These are phyloP conservation scores for Megastigmus dorsalis DNA, from an alignment of 2,888 invertebrate genomes.

Conservation along the genomic window DNA sequence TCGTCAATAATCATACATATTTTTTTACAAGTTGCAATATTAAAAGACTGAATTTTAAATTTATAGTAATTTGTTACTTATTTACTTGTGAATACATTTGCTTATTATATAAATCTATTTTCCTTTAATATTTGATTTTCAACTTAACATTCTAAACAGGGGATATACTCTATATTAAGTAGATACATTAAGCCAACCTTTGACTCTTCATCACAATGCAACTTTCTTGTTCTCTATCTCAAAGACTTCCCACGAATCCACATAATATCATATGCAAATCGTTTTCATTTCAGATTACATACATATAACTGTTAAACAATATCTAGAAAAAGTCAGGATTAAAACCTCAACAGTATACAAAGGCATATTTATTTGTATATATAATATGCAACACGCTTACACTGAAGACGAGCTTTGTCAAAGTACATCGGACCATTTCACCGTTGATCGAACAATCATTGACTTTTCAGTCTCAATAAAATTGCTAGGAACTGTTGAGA, in stretches of 20 bases:
- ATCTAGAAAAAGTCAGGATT: slow-evolving; percentile 11
- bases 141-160: slow-evolving; percentile 12
- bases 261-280: neutral
- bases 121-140: too few species aligned
- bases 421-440: slow-evolving; percentile 9
- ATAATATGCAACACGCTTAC: slow-evolving; percentile 11
- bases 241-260: neutral
- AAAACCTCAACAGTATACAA: slow-evolving; percentile 1
- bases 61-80: too few species aligned
- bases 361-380: slow-evolving; percentile 2
- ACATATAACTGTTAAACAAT: slow-evolving; percentile 18
- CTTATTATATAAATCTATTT: too few species aligned
- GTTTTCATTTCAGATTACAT: neutral
- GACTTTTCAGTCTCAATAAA: neutral
- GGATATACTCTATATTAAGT: neutral
- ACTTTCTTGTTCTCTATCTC: neutral
- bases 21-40: too few species aligned
- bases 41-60: too few species aligned
- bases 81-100: too few species aligned
- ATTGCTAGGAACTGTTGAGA: slow-evolving; percentile 69
- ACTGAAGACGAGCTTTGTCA: slow-evolving; percentile 16
- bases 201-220: neutral
- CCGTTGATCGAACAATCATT: neutral
- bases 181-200: slow-evolving; percentile 13
- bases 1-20: too few species aligned